A percentile compares a stretch with the other conserved stretches of the same genome.
These are phyloP conservation scores for Microtus pennsylvanicus DNA, from an alignment of 2,113 vertebrate species.

Conservation along the genomic window DNA sequence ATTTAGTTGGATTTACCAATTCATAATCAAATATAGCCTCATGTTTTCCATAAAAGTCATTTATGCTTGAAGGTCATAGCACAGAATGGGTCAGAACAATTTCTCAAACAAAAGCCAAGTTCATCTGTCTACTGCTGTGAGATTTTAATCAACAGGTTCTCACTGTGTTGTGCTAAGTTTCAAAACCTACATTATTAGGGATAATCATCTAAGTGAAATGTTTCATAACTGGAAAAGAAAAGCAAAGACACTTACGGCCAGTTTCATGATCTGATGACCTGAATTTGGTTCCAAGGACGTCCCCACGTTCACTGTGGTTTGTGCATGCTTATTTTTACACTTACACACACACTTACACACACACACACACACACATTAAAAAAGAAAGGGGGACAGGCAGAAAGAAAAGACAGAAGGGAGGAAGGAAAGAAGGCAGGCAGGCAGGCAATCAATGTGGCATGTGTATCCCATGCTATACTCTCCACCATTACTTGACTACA, in stretches of 20 bases:
- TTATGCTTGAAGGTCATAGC: too few relatives aligned
- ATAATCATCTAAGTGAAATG: slow-evolving; percentile 7
- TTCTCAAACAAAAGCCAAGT: too few relatives aligned
- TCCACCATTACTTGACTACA: background rate
- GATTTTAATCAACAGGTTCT: slow-evolving; percentile 6
- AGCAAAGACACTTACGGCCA: background rate
- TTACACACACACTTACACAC: background rate
- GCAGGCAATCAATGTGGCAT: background rate
- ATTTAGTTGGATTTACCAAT: too few relatives aligned
- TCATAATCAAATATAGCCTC: too few relatives aligned
- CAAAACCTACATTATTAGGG: background rate
- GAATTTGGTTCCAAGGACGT: background rate
- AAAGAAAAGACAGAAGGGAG: background rate
- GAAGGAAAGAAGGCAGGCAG: background rate
- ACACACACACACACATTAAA: too few relatives aligned
- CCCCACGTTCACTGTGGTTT: background rate
- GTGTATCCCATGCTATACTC: background rate
- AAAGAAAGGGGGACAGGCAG: background rate
- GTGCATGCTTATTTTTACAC: background rate
- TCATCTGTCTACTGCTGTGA: background rate
- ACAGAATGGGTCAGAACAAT: too few relatives aligned
- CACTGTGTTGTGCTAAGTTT: slow-evolving; percentile 19
- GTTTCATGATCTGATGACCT: background rate
- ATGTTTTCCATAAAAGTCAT: too few relatives aligned
- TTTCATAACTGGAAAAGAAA: background rate